Conservation (phyloP, 2,888 invertebrate genomes). For the Philonicus albiceps region DNA sequence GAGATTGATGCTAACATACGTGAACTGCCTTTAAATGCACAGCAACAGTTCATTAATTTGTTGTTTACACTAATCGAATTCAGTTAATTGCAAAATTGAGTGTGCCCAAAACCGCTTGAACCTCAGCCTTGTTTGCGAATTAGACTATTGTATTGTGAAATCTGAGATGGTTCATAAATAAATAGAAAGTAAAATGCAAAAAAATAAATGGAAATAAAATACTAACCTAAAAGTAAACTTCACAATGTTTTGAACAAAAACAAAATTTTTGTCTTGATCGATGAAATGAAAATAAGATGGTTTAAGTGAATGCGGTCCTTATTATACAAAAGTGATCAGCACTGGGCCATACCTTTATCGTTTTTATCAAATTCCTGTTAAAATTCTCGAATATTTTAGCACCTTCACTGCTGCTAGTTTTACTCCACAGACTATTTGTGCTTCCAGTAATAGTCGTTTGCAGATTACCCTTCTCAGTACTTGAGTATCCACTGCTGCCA, state of each 20-base stretch:
- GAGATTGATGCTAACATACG: no score
- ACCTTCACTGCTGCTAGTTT: constrained; percentile 62
- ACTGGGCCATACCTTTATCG: constrained; percentile 58
- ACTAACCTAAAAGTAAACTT: not conserved
- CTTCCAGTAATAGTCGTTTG: constrained; percentile 57
- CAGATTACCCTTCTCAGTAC: constrained; percentile 23
- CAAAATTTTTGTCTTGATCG: not conserved
- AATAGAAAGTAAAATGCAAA: not conserved
- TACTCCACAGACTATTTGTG: constrained; percentile 63
- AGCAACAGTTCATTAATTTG: no score
- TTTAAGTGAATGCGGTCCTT: not conserved
- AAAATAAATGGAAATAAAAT: not conserved
- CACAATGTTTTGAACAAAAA: not conserved
- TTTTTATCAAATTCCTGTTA: constrained; percentile 63
- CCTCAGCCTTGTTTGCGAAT: no score
- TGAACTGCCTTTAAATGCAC: no score
- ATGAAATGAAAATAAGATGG: not conserved
- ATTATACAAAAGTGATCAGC: not conserved
- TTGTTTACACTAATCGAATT: no score
- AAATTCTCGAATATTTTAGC: constrained; percentile 63
- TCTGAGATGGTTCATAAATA: not conserved
- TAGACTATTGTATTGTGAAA: not conserved
- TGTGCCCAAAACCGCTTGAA: not conserved
- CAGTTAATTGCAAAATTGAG: no score
- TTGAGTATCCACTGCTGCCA: constrained; percentile 30